Base-by-base conservation (phyloP, 2,797 vertebrate genomes). In the Malurus leucopterus region DNA sequence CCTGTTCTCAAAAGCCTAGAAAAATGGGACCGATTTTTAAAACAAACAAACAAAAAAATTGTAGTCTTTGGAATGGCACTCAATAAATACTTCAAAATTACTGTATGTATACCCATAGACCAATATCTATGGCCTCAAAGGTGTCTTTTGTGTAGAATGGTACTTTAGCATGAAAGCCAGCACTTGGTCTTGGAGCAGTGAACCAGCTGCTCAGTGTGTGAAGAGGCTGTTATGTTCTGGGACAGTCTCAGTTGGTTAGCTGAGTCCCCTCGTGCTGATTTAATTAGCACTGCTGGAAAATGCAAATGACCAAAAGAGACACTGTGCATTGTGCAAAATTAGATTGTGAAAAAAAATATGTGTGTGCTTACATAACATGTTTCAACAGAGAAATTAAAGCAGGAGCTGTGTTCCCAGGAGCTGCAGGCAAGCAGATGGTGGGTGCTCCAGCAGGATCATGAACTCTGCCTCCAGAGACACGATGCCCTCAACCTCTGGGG, bases 221-320 rank as follows among this genome's bases (percentile, higher is more conserved):
- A 78, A 84, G 68, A 88, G 84, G 40, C 68, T 83, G 63, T 27
- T 71, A 34, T 20, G 6, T 30, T 90, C 63, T 74, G 71, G 84
- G 87, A 91, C 75, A 55, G 81, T 82, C 89, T 93, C 67, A 71
- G 55, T 51, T 53, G 75, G 79, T 86, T 91, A 82, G 71, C 27
- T 64, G 55, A 87, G 73, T 70, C 71, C 29, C 83, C 78, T 94
- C 29, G 23, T 73, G 55, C 38, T 95, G 87, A 91, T 92, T 75
- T 88, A 95, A 94, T 94, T 91, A 95, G 65, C 68, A 70, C 57
- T 90, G 57, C 72, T 72, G 84, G 71, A 76, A 95, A 96, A 94
- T 44, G 36, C 57, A 95, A 84, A 93, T 83, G 67, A 93, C 53
- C 13, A 47, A 93, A 85, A 89, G 53, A 84, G 88, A 93, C 63